A percentile compares a stretch with the other conserved stretches of the same genome.
Conservation (phyloP, 2,797 vertebrate genomes). For the Halcyon leucocephala region DNA sequence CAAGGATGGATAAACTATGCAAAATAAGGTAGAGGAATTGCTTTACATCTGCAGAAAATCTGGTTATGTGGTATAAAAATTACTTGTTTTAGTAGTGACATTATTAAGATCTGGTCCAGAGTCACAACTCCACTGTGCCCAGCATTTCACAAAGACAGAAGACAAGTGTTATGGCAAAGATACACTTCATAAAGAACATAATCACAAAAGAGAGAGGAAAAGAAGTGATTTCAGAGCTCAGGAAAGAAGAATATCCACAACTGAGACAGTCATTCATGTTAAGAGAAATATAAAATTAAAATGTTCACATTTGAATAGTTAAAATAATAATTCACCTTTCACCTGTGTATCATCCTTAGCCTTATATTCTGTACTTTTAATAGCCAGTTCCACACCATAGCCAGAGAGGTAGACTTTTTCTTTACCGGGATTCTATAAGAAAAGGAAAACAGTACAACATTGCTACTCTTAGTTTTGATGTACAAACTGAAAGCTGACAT, state of each 20-base stretch:
- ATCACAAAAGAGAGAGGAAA: not conserved
- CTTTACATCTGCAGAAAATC: not conserved
- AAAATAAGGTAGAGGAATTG: not conserved
- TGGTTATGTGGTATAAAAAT: not conserved
- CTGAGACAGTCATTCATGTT: not conserved
- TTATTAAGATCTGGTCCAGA: not conserved
- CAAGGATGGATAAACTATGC: not conserved
- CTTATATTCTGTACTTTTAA: slow-evolving; percentile 99
- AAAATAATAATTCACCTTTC: slow-evolving; percentile 86
- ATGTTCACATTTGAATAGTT: not conserved
- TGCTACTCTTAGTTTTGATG: not conserved
- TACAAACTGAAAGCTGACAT: not conserved
- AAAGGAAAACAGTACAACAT: not conserved
- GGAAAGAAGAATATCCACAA: not conserved
- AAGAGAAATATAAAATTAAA: not conserved
- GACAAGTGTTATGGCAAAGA: not conserved
- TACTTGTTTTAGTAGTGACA: not conserved
- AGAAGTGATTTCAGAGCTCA: not conserved
- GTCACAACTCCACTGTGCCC: fast-evolving
- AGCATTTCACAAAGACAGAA: not conserved
- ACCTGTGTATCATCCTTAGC: slow-evolving; percentile 99
- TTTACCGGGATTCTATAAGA: slow-evolving; percentile 84
- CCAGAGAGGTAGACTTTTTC: slow-evolving; percentile 93
- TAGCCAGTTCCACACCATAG: slow-evolving; percentile 96
- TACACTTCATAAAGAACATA: not conserved